phyloP scores from a whole-genome alignment of 2,113 vertebrate genomes.

The Struthio camelus region DNA sequence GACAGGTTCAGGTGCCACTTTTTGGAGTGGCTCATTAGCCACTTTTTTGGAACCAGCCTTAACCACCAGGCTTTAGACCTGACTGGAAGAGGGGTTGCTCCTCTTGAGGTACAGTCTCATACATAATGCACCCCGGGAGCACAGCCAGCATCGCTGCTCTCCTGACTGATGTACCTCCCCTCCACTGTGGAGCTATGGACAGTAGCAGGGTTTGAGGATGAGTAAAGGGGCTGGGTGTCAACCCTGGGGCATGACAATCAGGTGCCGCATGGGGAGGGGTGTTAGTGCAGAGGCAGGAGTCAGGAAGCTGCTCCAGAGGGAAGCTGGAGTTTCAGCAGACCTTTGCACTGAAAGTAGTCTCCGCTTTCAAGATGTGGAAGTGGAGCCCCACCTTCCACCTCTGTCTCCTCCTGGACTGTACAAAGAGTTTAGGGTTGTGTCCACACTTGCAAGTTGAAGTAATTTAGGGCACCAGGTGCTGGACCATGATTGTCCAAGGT shows the following conservation, averaged over 20 bases:
- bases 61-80: background rate
- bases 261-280: background rate
- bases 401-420: background rate
- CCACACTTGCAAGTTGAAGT: accelerated
- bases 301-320: background rate
- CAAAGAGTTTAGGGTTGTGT: background rate
- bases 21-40: no score
- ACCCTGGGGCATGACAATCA: accelerated
- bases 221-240: background rate
- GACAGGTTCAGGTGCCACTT: no score
- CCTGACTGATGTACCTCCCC: background rate
- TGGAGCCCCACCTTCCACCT: background rate
- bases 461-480: background rate
- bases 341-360: background rate
- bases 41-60: background rate
- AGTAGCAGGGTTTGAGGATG: background rate
- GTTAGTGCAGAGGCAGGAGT: background rate
- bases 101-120: background rate
- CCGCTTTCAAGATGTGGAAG: background rate
- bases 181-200: accelerated
- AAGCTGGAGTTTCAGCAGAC: background rate
- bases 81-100: background rate
- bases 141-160: background rate
- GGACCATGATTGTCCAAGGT: background rate
- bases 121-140: background rate